phyloP scores from a whole-genome alignment of 2,113 vertebrate genomes.

The Oncorhynchus nerka region DNA sequence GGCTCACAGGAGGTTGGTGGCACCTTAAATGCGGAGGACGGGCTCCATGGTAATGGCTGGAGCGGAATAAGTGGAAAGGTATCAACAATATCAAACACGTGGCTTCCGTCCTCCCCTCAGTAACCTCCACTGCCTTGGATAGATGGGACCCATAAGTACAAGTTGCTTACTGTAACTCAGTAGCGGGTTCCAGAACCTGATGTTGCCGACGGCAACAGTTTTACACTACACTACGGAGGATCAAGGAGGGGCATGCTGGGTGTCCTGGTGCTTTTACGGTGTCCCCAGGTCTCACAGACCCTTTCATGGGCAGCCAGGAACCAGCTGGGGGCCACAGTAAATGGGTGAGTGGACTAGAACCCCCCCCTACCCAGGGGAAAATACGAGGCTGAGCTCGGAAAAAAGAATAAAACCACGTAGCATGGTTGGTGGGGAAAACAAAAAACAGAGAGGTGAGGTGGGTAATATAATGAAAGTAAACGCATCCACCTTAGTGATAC shows the following conservation, averaged over 20 bases:
- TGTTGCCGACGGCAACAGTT: slow-evolving; percentile 28
- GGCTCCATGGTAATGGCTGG: too few relatives aligned
- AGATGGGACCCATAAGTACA: too few relatives aligned
- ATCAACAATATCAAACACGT: too few relatives aligned
- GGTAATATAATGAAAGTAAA: too few relatives aligned
- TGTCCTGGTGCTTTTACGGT: slow-evolving; percentile 42
- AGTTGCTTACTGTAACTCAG: background rate
- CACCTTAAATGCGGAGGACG: too few relatives aligned
- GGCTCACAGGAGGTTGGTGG: too few relatives aligned
- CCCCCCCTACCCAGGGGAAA: slow-evolving; percentile 12
- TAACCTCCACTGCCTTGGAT: too few relatives aligned
- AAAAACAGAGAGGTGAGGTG: too few relatives aligned
- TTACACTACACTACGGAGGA: slow-evolving; percentile 46
- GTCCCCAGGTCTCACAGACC: slow-evolving; percentile 23
- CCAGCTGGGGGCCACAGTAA: slow-evolving; percentile 30
- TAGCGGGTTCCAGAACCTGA: background rate
- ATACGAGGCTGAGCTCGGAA: slow-evolving; percentile 19
- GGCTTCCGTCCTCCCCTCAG: too few relatives aligned
- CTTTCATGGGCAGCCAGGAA: slow-evolving; percentile 49
- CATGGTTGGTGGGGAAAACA: too few relatives aligned
- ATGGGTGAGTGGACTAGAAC: background rate
- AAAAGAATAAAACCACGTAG: slow-evolving; percentile 25
- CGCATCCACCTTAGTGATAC: too few relatives aligned
- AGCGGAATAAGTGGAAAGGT: too few relatives aligned
- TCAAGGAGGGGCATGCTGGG: slow-evolving; percentile 43